Evolutionary conservation across 2,888 invertebrate genomes (phyloP).

Genomic region (Drosophila sordidapex): DNA sequence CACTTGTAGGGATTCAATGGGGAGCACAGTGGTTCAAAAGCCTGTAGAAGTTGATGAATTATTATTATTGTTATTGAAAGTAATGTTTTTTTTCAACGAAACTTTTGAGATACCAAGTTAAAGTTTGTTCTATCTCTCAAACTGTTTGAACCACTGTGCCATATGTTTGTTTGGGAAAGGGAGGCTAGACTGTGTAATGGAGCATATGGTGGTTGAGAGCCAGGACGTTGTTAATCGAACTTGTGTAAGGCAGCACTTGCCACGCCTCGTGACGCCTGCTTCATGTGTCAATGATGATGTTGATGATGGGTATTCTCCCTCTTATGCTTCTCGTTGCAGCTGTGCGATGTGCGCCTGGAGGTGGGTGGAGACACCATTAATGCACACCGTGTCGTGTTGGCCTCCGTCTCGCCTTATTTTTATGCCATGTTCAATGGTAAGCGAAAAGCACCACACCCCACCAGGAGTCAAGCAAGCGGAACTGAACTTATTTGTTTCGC

Average conservation of each 20-base stretch:
- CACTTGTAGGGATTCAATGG: conserved; percentile 62
- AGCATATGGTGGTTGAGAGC: conserved; percentile 37
- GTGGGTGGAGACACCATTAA: conserved; percentile 88
- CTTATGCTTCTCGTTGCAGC: conserved; percentile 65
- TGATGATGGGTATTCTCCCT: conserved; percentile 11
- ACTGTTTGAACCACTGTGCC: conserved; percentile 38
- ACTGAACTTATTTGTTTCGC: not conserved
- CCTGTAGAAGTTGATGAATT: not conserved
- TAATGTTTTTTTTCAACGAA: not conserved
- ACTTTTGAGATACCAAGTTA: not conserved
- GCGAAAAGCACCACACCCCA: conserved; percentile 34
- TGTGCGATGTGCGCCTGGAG: conserved; percentile 87
- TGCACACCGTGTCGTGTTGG: conserved; percentile 90
- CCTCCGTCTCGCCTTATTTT: conserved; percentile 91
- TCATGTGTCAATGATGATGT: conserved; percentile 43
- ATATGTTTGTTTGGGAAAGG: not conserved
- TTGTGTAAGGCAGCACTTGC: conserved; percentile 56
- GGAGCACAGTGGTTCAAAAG: conserved; percentile 24
- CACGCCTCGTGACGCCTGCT: conserved; percentile 12
- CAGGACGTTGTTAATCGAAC: conserved; percentile 63
- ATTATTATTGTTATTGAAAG: not conserved
- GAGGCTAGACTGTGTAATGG: conserved; percentile 36
- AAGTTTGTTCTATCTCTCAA: not conserved
- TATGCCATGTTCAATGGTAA: conserved; percentile 87
- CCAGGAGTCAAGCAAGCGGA: no score